Conservation (phyloP, 2,888 invertebrate genomes). For the Electrophaes corylata region DNA sequence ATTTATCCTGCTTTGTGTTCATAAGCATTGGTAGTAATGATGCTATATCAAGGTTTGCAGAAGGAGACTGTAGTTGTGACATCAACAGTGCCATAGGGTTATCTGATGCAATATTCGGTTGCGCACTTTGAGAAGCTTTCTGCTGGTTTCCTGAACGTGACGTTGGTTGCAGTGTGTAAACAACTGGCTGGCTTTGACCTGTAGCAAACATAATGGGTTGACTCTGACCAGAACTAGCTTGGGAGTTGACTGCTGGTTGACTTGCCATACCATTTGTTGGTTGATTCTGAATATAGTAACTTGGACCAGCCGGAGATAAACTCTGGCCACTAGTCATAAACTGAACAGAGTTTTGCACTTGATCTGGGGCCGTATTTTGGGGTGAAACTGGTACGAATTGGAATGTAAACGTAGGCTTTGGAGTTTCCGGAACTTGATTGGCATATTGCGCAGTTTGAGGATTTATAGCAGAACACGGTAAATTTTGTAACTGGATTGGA, state of each 20-base stretch:
- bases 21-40: constrained; percentile 36
- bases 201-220: constrained; percentile 33
- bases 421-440: constrained; percentile 22
- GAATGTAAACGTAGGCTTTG: constrained; percentile 29
- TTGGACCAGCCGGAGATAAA: constrained; percentile 22
- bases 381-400: constrained; percentile 27
- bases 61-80: constrained; percentile 41
- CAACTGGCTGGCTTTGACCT: constrained; percentile 39
- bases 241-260: constrained; percentile 25
- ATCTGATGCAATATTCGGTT: constrained; percentile 24
- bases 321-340: constrained; percentile 32
- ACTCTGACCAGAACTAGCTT: constrained; percentile 19
- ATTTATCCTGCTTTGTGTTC: constrained; percentile 47
- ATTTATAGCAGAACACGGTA: constrained; percentile 12
- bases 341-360: constrained; percentile 16
- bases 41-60: constrained; percentile 29
- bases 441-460: constrained; percentile 8
- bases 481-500: constrained; percentile 12
- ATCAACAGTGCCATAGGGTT: constrained; percentile 46
- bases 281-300: constrained; percentile 23
- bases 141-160: constrained; percentile 33
- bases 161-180: constrained; percentile 44
- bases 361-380: constrained; percentile 14
- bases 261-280: constrained; percentile 12
- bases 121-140: constrained; percentile 11